These are phyloP conservation scores for Gasterosteus aculeatus DNA, from an alignment of 2,113 vertebrate genomes.

Conservation along the genomic window DNA sequence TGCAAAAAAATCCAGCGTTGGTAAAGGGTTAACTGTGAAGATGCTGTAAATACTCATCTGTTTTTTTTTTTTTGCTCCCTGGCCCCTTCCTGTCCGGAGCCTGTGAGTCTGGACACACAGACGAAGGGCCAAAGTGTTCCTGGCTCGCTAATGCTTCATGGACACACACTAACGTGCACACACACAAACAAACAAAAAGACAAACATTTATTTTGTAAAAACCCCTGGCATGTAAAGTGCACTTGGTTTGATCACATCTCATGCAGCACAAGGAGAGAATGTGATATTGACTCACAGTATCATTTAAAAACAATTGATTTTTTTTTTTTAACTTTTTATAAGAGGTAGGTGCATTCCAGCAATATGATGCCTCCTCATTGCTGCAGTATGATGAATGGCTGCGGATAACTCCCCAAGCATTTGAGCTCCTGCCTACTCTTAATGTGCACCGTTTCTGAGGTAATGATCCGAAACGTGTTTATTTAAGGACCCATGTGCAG, in stretches of 20 bases:
- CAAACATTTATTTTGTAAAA: slow-evolving; percentile 53
- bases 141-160: slow-evolving; percentile 35
- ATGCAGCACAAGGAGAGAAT: slow-evolving; percentile 62
- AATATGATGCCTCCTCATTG: slow-evolving; percentile 70
- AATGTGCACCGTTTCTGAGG: slow-evolving; percentile 21
- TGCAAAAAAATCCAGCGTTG: slow-evolving; percentile 1
- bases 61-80: slow-evolving; percentile 73
- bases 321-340: slow-evolving; percentile 79
- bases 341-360: slow-evolving; percentile 77
- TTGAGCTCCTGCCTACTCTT: slow-evolving; percentile 32
- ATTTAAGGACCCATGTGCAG: slow-evolving; percentile 35
- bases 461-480: slow-evolving; percentile 48
- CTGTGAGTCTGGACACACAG: slow-evolving; percentile 78
- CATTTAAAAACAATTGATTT: slow-evolving; percentile 76
- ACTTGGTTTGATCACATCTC: slow-evolving; percentile 69
- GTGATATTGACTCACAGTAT: slow-evolving; percentile 67
- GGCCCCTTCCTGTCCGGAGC: slow-evolving; percentile 71
- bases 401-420: slow-evolving; percentile 45
- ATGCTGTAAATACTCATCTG: slow-evolving; percentile 58
- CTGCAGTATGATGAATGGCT: slow-evolving; percentile 60
- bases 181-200: slow-evolving; percentile 16
- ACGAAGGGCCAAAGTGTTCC: slow-evolving; percentile 54
- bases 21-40: slow-evolving; percentile 42
- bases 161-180: slow-evolving; percentile 15
- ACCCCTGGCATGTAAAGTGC: slow-evolving; percentile 61